Conservation (phyloP, 2,888 invertebrate genomes). For the Zeuzera pyrina region DNA sequence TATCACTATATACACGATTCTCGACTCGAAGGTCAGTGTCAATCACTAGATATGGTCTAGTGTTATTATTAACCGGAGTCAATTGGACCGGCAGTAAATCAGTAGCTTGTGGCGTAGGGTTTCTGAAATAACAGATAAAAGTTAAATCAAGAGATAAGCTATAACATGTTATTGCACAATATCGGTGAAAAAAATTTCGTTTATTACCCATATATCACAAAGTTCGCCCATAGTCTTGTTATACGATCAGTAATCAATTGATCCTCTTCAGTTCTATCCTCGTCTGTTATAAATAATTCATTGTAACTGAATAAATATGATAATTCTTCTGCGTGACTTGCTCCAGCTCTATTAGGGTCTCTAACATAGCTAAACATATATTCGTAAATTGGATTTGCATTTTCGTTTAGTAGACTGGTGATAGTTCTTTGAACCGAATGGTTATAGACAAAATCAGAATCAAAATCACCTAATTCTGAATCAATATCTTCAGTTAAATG, state of each 20-base stretch:
- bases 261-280: slow-evolving; percentile 26
- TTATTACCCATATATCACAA: slow-evolving; percentile 55
- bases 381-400: slow-evolving; percentile 42
- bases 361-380: slow-evolving; percentile 49
- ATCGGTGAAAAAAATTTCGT: background rate
- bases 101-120: slow-evolving; percentile 39
- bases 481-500: slow-evolving; percentile 28
- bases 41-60: slow-evolving; percentile 45
- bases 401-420: slow-evolving; percentile 35
- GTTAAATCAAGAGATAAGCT: background rate
- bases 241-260: slow-evolving; percentile 38
- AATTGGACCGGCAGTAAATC: slow-evolving; percentile 41
- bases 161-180: background rate
- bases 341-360: slow-evolving; percentile 25
- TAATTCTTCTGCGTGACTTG: slow-evolving; percentile 43
- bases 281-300: slow-evolving; percentile 14
- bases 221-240: slow-evolving; percentile 51
- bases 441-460: slow-evolving; percentile 48
- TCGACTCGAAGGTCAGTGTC: slow-evolving; percentile 37
- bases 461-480: slow-evolving; percentile 37
- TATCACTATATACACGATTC: slow-evolving; percentile 36
- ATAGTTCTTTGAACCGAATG: slow-evolving; percentile 50
- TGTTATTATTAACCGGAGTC: slow-evolving; percentile 30
- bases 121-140: slow-evolving; percentile 29
- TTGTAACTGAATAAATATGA: slow-evolving; percentile 34